Evolutionary conservation across 2,888 invertebrate genomes (phyloP).

Genomic region (Parnassius orleans): DNA sequence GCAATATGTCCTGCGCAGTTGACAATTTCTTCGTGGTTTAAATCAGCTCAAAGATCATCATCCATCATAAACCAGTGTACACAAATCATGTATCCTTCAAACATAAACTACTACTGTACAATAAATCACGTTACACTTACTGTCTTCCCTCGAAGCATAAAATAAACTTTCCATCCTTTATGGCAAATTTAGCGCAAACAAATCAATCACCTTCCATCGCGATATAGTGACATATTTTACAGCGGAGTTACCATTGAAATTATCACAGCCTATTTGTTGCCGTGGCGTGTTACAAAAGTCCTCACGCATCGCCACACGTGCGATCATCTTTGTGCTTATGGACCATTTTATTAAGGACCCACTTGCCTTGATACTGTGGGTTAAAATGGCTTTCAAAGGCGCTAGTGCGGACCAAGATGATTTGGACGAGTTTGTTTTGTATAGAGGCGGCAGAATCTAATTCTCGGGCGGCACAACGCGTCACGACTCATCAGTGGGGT

Average conservation of each 20-base stretch:
- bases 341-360: conserved; percentile 28
- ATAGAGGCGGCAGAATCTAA: conserved; percentile 53
- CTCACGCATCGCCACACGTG: conserved; percentile 54
- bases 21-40: too few relatives aligned
- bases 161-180: conserved; percentile 30
- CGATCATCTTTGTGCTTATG: conserved; percentile 34
- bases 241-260: conserved; percentile 38
- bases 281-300: conserved; percentile 53
- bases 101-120: conserved; percentile 10
- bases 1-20: too few relatives aligned
- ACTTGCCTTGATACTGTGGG: not conserved
- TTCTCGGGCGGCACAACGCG: conserved; percentile 50
- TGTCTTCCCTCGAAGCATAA: conserved; percentile 7
- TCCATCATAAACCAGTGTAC: not conserved
- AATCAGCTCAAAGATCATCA: not conserved
- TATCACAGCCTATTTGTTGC: conserved; percentile 41
- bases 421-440: conserved; percentile 33
- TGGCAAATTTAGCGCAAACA: conserved; percentile 33
- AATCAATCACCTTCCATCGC: conserved; percentile 48
- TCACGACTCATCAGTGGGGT: conserved; percentile 52
- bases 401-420: conserved; percentile 25
- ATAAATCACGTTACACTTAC: conserved; percentile 3
- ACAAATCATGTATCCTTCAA: conserved; percentile 4
- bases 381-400: conserved; percentile 5
- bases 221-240: conserved; percentile 38